Conservation (phyloP, 1,140 invertebrate species). For the Theocolax elegans region DNA sequence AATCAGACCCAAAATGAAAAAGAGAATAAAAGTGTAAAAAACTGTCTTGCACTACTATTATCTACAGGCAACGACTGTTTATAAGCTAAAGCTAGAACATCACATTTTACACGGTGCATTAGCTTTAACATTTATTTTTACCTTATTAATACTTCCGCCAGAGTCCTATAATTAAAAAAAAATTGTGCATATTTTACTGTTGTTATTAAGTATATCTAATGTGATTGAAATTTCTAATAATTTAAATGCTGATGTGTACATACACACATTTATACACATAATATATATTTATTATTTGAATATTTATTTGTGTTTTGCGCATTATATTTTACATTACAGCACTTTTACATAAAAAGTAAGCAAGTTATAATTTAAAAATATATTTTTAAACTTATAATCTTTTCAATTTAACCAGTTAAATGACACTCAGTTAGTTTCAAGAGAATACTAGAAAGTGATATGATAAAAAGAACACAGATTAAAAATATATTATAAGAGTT, state of each 20-base stretch:
- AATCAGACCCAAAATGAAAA: background rate
- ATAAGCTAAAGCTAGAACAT: constrained; percentile 38
- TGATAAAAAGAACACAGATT: too few species aligned
- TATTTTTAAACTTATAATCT: too few species aligned
- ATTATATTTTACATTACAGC: too few species aligned
- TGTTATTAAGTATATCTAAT: constrained; percentile 7
- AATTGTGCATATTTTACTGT: constrained; percentile 38
- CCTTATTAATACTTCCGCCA: constrained; percentile 40
- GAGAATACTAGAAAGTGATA: too few species aligned
- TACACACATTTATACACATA: background rate
- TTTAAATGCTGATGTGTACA: background rate
- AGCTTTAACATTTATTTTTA: constrained; percentile 39
- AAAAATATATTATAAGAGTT: too few species aligned
- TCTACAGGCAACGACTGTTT: constrained; percentile 27
- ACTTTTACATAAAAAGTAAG: too few species aligned
- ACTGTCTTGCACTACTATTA: constrained; percentile 29
- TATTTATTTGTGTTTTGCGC: too few species aligned
- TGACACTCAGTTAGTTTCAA: too few species aligned
- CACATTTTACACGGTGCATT: constrained; percentile 34
- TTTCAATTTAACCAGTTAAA: too few species aligned
- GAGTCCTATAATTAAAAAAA: constrained; percentile 41
- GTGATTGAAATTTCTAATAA: constrained; percentile 19
- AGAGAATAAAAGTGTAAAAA: constrained; percentile 23
- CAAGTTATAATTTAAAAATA: too few species aligned
- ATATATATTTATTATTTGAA: too few species aligned